These are phyloP conservation scores for Pocillopora damicornis DNA, from an alignment of 64 coral and sea anemone genomes.

Conservation along the genomic window DNA sequence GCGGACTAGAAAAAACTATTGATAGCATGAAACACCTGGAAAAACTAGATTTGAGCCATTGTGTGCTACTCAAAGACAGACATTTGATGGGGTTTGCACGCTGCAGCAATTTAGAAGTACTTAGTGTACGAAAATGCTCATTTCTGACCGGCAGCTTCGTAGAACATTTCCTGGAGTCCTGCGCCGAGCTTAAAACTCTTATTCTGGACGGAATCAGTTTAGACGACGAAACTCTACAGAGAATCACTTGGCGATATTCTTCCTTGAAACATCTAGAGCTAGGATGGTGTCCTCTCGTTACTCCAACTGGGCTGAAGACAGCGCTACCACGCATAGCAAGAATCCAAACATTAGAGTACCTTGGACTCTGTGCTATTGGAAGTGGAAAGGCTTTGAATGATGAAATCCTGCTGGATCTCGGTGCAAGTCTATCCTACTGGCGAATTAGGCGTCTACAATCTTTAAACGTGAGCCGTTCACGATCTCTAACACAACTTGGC, in stretches of 20 bases:
- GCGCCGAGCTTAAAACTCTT: slow-evolving; percentile 24
- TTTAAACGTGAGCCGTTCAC: slow-evolving; percentile 15
- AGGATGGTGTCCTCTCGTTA: slow-evolving; percentile 66
- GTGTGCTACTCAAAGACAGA: slow-evolving; percentile 47
- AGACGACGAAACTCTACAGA: slow-evolving; percentile 37
- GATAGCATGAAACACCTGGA: slow-evolving; percentile 33
- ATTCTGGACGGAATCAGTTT: slow-evolving; percentile 84
- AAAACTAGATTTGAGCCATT: slow-evolving; percentile 72
- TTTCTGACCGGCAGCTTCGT: slow-evolving; percentile 38
- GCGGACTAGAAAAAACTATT: background rate
- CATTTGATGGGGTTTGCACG: slow-evolving; percentile 18
- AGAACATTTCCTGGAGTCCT: slow-evolving; percentile 46
- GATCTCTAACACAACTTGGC: background rate
- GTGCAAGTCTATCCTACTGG: slow-evolving; percentile 4
- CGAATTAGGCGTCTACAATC: background rate
- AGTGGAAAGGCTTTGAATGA: slow-evolving; percentile 32
- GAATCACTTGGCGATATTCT: slow-evolving; percentile 37
- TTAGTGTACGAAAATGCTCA: slow-evolving; percentile 68
- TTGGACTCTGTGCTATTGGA: slow-evolving; percentile 46
- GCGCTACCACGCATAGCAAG: slow-evolving; percentile 30
- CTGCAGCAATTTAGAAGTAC: slow-evolving; percentile 50
- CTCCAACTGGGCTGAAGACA: slow-evolving; percentile 26
- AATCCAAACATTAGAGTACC: slow-evolving; percentile 39
- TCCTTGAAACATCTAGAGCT: slow-evolving; percentile 60
- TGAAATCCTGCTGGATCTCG: slow-evolving; percentile 25